Base-by-base conservation (phyloP, 2,888 invertebrate species). In the Zhuqinia jingwanae region DNA sequence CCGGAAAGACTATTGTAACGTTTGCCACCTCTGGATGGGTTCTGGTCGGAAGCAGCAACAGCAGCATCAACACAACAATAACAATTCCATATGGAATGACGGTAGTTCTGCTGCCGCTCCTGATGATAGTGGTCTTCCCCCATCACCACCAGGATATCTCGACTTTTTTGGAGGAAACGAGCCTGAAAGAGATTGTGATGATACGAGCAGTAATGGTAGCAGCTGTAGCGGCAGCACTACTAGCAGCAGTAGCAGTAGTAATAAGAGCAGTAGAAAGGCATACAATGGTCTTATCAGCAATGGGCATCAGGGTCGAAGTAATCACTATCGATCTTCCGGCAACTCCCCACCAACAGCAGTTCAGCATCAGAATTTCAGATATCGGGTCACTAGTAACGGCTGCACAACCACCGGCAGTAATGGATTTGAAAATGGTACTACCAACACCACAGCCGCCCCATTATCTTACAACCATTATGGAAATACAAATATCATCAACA, bases 11-110 rank as follows among this genome's bases (percentile, higher is more conserved):
- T 85, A 85, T 68, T 85, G 85, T 79, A 85, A 79, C 85, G 85
- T 85, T 79, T 85, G 85, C 85, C 85, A 85, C 85, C 85, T 85
- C 45, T 85, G 85, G 85, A 85, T 85, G 85, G 70, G 85, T 20
- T 85, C 85, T 30, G 25, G 65, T 76, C 76, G 76, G 68, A 77
- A 77, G 25, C 85, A 70, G 79, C 60, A 84, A 42, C 82, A 82
- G 79, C 84, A 84, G 65, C 84, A 84, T 79, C 85, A 85, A 85
- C 85, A 85, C 85, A 85, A 79, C 85, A 85, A 85, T 85, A 85
- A 85, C 85, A 85, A 85, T 85, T 85, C 85, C 45, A 85, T 85
- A 47, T 85, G 85, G 85, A 85, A 75, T 50, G 85, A 79, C 30
- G 70, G 63, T 27, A 13, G 20, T 77, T 20, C 30, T 56, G 2